Percentiles rank a stretch among this genome's conserved stretches.
Evolutionary conservation across 2,113 vertebrate genomes (phyloP).

Genomic region (Trochalopteron elliotii): DNA sequence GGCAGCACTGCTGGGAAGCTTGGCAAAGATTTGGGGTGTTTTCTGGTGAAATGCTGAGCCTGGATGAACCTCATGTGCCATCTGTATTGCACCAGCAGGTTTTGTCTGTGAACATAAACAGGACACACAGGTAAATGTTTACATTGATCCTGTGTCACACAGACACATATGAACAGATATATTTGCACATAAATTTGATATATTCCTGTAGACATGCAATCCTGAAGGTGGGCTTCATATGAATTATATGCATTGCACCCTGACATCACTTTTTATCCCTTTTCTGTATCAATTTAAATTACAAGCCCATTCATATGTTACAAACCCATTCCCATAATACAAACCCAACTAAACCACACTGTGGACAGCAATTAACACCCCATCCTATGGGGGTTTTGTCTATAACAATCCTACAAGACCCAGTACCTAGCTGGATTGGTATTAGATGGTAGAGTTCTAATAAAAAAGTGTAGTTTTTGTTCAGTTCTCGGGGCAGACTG

Average conservation of each 20-base stretch:
- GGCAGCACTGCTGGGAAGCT: neutral
- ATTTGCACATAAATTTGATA: neutral
- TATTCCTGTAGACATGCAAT: neutral
- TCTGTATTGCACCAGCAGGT: neutral
- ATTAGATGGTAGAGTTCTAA: neutral
- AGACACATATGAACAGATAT: neutral
- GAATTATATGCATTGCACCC: neutral
- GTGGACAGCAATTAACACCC: neutral
- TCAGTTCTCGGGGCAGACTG: neutral
- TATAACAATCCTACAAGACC: neutral
- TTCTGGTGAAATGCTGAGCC: neutral
- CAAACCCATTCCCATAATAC: neutral
- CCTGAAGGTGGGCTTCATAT: neutral
- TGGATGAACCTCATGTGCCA: neutral
- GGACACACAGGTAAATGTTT: neutral
- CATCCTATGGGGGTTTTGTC: neutral
- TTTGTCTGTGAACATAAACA: neutral
- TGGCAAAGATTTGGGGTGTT: neutral
- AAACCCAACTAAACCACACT: neutral
- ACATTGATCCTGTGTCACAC: accelerated
- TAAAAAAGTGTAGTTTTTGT: neutral
- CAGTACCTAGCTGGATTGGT: neutral
- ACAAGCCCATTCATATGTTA: neutral
- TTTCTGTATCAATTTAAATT: neutral
- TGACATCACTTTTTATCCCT: neutral